Evolutionary conservation across 2,888 invertebrate species (phyloP), one percentile per base, ranked within the genome.

Genomic region (Ochropleura leucogaster): DNA sequence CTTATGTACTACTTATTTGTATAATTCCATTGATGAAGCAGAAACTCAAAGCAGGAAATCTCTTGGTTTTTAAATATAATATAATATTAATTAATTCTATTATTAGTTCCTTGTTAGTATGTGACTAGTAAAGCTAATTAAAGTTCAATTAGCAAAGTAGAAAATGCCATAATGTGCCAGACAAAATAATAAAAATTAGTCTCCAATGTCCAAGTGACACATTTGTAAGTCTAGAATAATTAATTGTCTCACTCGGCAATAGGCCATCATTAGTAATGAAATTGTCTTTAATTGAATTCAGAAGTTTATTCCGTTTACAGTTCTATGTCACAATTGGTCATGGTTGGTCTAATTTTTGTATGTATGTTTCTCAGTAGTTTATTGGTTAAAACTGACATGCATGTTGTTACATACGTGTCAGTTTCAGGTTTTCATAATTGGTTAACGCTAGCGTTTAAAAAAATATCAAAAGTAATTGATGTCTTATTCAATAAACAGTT

Each of bases 141-240:
- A 20, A 72, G 12, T 30, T 44, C 16, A 44, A 73, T 60, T 60
- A 73, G 16, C 73, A 44, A 72, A 73, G 4, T n/a, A 30, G 44
- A 30, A 72, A 49, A 44, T 60, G 1, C 10, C 5, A 2, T 30
- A 14, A 16, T 20, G 16, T 49, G n/a, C 30, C 12, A 49, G n/a
- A 40, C 14, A 40, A 14, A 20, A 16, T 51, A 14, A 51, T 64
- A 6, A 73, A 18, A 16, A 67, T 8, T 49, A n/a, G 10, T 3
- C n/a, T 12, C 6, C 4, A 16, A 57, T 42, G 10, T 44, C 5
- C n/a, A 9, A 12, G 6, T 55, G 20, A 53, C 44, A 40, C n/a
- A 71, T 51, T 42, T 0, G 0, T 62, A 9, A 47, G 47, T 55
- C 30, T 62, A 46, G 10, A 53, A 20, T 72, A 18, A 44, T 69